These are phyloP conservation scores for Anguilla obscura DNA, from an alignment of 2,797 vertebrate species.

Conservation along the genomic window DNA sequence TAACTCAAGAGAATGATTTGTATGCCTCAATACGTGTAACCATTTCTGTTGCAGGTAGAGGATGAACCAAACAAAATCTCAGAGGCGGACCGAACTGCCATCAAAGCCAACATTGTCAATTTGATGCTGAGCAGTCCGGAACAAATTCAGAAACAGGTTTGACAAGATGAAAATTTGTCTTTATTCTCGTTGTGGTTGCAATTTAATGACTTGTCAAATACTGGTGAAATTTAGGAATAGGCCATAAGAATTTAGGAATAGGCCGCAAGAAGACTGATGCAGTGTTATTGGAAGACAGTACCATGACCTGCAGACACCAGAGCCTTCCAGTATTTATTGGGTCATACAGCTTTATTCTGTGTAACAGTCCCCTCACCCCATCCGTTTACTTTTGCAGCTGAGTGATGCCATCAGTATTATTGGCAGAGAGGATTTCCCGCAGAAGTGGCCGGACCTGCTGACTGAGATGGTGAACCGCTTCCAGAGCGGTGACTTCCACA, in stretches of 20 bases:
- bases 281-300: not conserved
- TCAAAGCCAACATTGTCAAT: conserved; percentile 97
- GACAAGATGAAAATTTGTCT: not conserved
- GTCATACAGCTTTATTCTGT: not conserved
- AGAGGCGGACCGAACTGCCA: conserved; percentile 85
- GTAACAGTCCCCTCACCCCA: not conserved
- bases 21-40: not conserved
- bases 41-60: conserved; percentile 72
- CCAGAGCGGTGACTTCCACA: conserved; percentile 94
- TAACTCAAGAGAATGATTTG: not conserved
- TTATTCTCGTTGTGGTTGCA: not conserved
- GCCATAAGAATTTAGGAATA: not conserved
- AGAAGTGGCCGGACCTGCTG: conserved; percentile 95
- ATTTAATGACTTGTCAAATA: not conserved
- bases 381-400: conserved; percentile 68
- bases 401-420: conserved; percentile 99
- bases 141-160: conserved; percentile 98
- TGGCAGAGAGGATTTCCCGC: conserved; percentile 95
- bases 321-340: not conserved
- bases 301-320: not conserved
- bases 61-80: conserved; percentile 98
- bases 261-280: not conserved
- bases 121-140: conserved; percentile 98
- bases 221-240: not conserved
- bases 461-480: conserved; percentile 98